phyloP scores from a whole-genome alignment of 2,113 vertebrate species.

The Ovibos moschatus region DNA sequence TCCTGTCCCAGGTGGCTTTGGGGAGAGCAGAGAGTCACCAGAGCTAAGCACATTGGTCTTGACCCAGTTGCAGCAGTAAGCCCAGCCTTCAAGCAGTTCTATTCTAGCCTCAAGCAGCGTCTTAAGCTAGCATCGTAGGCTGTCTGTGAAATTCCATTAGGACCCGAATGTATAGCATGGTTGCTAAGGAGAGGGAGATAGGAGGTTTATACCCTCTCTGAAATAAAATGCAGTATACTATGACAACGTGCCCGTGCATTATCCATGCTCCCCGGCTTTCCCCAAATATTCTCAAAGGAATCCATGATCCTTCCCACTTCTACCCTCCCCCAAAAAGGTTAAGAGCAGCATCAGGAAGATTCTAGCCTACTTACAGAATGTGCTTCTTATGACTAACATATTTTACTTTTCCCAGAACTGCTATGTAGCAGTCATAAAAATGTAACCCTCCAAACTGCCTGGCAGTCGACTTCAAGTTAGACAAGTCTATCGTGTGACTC shows the following conservation, averaged over 20 bases:
- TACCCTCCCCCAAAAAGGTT: not conserved
- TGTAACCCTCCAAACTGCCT: conserved; percentile 26
- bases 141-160: not conserved
- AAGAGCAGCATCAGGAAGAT: not conserved
- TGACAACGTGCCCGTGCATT: not conserved
- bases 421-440: not conserved
- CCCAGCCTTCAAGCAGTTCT: not conserved
- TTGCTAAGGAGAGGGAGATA: not conserved
- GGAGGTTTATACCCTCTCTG: not conserved
- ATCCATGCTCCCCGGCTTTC: not conserved
- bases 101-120: not conserved
- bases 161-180: not conserved
- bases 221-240: not conserved
- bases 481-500: conserved; percentile 27
- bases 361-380: not conserved
- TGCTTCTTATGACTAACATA: not conserved
- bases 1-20: not conserved
- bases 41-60: not conserved
- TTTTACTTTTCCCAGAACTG: conserved; percentile 48
- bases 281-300: not conserved
- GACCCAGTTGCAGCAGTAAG: not conserved
- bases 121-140: not conserved
- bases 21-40: not conserved
- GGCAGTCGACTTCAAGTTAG: conserved; percentile 28
- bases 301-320: not conserved